A percentile compares a stretch with the other conserved stretches of the same genome.
These are phyloP conservation scores for Drosophila pseudotalamancana DNA, from an alignment of 2,888 invertebrate species.

Conservation along the genomic window DNA sequence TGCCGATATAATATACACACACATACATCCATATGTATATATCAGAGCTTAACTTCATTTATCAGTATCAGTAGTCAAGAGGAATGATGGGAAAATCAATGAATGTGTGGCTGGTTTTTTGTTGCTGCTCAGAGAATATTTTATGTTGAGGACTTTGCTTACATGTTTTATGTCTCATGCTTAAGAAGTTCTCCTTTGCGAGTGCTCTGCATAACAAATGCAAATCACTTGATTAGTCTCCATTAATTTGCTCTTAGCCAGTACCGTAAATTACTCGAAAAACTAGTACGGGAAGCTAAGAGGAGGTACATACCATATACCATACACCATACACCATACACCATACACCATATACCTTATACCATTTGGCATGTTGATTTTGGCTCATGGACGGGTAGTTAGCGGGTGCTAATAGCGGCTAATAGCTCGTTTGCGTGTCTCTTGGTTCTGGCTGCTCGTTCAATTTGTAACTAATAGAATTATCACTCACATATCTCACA, in stretches of 20 bases:
- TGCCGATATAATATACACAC: background rate
- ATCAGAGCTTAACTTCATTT: background rate
- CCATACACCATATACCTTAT: no score
- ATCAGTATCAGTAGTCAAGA: background rate
- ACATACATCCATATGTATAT: background rate
- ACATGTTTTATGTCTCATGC: no score
- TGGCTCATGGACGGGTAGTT: background rate
- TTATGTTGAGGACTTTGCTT: slow-evolving; percentile 36
- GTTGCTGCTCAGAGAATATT: slow-evolving; percentile 25
- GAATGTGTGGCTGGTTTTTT: slow-evolving; percentile 1
- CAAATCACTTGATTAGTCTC: slow-evolving; percentile 72
- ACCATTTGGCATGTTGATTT: slow-evolving; percentile 1
- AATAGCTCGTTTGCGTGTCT: slow-evolving; percentile 69
- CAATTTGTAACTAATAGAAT: slow-evolving; percentile 73
- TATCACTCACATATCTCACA: slow-evolving; percentile 68
- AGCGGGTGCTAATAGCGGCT: slow-evolving; percentile 36
- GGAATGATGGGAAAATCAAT: background rate
- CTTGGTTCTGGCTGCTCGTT: slow-evolving; percentile 31
- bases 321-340: no score
- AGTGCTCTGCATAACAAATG: slow-evolving; percentile 68
- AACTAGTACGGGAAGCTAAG: background rate
- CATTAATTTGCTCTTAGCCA: slow-evolving; percentile 53
- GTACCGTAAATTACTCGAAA: slow-evolving; percentile 45
- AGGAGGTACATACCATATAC: no score
- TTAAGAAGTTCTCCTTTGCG: no score